Evolutionary conservation across 2,888 invertebrate species (phyloP).

Genomic region (Frankliniella fusca): DNA sequence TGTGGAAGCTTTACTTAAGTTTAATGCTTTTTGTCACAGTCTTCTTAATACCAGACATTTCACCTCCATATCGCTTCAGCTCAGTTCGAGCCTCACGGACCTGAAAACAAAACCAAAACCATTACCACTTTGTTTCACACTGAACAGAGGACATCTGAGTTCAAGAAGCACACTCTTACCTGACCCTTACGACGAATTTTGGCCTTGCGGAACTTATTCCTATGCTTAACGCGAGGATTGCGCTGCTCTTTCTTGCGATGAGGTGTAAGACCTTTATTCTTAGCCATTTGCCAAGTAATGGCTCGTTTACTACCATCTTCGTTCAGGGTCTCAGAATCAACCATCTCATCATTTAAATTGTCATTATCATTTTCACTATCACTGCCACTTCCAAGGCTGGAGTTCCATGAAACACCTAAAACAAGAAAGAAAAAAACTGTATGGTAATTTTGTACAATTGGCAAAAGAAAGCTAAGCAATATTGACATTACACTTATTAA

Average conservation of each 20-base stretch:
- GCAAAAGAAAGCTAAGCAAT: neutral
- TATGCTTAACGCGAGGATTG: slow-evolving; percentile 93
- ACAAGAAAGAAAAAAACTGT: neutral
- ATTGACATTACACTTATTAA: no score
- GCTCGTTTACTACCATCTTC: slow-evolving; percentile 60
- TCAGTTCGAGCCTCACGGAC: slow-evolving; percentile 78
- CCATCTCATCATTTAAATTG: slow-evolving; percentile 31
- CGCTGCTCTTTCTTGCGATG: slow-evolving; percentile 85
- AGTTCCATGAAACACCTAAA: slow-evolving; percentile 8
- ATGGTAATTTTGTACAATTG: neutral
- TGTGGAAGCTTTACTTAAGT: slow-evolving; percentile 57
- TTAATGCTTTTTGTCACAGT: slow-evolving; percentile 85
- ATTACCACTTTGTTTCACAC: neutral
- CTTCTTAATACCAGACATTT: slow-evolving; percentile 89
- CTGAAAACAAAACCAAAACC: slow-evolving; percentile 45
- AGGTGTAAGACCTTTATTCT: slow-evolving; percentile 92
- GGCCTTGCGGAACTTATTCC: slow-evolving; percentile 87
- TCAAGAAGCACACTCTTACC: slow-evolving; percentile 49
- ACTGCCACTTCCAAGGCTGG: neutral
- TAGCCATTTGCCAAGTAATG: slow-evolving; percentile 90
- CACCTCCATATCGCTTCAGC: slow-evolving; percentile 78
- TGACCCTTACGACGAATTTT: slow-evolving; percentile 90
- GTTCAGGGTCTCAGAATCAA: neutral
- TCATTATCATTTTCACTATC: slow-evolving; percentile 33
- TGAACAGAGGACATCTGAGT: neutral